Evolutionary conservation across 2,797 vertebrate genomes (phyloP).

Genomic region (Enteromius fasciolatus): DNA sequence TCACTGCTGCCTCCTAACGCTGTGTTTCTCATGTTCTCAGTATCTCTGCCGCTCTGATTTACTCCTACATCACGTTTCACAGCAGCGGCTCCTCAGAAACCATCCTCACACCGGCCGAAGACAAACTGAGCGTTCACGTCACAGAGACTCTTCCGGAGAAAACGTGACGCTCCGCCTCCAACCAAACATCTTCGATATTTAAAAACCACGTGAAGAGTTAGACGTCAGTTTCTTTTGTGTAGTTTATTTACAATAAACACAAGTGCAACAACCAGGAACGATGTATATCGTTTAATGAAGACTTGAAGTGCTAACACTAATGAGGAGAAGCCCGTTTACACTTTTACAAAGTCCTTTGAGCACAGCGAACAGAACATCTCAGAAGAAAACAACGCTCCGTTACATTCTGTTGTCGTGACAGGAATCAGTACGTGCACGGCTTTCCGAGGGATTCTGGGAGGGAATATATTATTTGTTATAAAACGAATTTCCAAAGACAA

Average conservation of each 20-base stretch:
- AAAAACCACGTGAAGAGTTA: background rate
- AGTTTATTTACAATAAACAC: constrained; percentile 1
- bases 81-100: constrained; percentile 47
- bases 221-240: background rate
- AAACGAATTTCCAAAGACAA: constrained; percentile 5
- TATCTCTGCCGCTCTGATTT: constrained; percentile 75
- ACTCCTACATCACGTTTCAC: constrained; percentile 74
- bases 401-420: constrained; percentile 66
- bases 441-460: constrained; percentile 24
- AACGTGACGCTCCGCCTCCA: background rate
- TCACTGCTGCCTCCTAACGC: background rate
- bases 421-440: background rate
- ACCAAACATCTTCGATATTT: too few species aligned
- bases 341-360: constrained; percentile 69
- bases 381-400: constrained; percentile 66
- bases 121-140: constrained; percentile 48
- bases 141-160: constrained; percentile 37
- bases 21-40: constrained; percentile 60
- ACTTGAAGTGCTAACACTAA: constrained; percentile 70
- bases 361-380: constrained; percentile 69
- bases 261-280: constrained; percentile 51
- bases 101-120: constrained; percentile 17
- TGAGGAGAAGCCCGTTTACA: constrained; percentile 64
- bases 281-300: constrained; percentile 78
- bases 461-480: constrained; percentile 50